Percentiles rank a stretch among this genome's conserved stretches.
phyloP scores from a whole-genome alignment of 2,113 vertebrate genomes.

The Nematolebias whitei region DNA sequence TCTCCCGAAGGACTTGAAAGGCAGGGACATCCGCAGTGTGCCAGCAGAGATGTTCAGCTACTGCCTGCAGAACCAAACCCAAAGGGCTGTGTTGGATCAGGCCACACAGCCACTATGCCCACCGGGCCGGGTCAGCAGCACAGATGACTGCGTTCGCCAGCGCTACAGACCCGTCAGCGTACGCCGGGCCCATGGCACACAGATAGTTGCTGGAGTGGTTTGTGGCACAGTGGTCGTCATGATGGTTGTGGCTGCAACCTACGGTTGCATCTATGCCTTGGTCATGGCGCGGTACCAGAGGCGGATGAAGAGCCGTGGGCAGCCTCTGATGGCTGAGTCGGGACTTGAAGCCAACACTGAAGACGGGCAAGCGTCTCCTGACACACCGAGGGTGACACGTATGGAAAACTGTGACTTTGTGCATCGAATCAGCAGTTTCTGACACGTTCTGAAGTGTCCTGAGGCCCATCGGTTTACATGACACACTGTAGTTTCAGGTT shows the following conservation, averaged over 20 bases:
- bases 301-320: conserved; percentile 85
- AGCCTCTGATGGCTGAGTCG: conserved; percentile 86
- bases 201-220: conserved; percentile 90
- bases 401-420: conserved; percentile 52
- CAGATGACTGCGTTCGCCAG: conserved; percentile 80
- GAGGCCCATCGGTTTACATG: background rate
- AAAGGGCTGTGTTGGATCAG: conserved; percentile 68
- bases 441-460: conserved; percentile 10
- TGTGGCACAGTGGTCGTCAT: conserved; percentile 94
- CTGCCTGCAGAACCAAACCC: conserved; percentile 79
- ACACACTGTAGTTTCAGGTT: too few relatives aligned
- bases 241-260: conserved; percentile 95
- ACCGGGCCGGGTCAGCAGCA: conserved; percentile 44
- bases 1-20: conserved; percentile 87
- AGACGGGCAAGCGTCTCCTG: conserved; percentile 28
- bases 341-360: conserved; percentile 67
- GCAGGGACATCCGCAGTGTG: conserved; percentile 88
- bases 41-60: conserved; percentile 95
- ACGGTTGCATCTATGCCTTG: conserved; percentile 92
- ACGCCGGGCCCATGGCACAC: conserved; percentile 89
- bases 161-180: conserved; percentile 87
- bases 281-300: conserved; percentile 94
- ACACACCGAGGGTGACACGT: conserved; percentile 21
- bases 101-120: conserved; percentile 73
- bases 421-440: conserved; percentile 77